Base-by-base conservation (phyloP, 2,113 vertebrate species). In the Tachysurus fulvidraco region DNA sequence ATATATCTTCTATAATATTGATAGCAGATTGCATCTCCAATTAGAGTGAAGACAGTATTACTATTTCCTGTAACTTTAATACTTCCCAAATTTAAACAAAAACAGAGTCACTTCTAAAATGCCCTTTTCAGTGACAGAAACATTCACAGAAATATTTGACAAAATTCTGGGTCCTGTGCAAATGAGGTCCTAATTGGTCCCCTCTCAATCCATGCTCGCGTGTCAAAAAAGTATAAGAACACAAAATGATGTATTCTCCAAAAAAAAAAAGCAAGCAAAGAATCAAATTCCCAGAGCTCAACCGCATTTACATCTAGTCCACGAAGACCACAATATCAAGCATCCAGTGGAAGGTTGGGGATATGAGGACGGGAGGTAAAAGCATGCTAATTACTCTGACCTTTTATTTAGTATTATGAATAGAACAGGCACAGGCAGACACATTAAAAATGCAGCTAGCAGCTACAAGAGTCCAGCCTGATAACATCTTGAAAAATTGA, bases 361-460 rank as follows among this genome's bases (percentile, higher is more conserved):
- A 81, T 50, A 2, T 13, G 2, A 41, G 36, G 36, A 36, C 36
- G 36, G 36, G 30, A 10, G 59, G 82, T 83, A 55, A 44, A 69
- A 65, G 83, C 93, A 88, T 93, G 91, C 89, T 93, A 91, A 92
- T 90, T 54, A 92, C 83, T 88, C 92, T 82, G 80, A 82, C 78
- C 54, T 81, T 91, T 92, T 89, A 84, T 91, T 94, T 91, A 74
- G 89, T 92, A 91, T 90, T 90, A 89, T 90, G 92, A 93, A 93
- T 90, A 94, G 87, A 95, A 93, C 89, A 88, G 88, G 86, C 79
- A 78, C 91, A 86, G 90, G 86, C 65, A 83, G 83, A 89, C 88
- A 71, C 90, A 93, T 93, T 94, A 94, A 95, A 95, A 83, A 80
- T 83, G 67, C 54, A 71, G 94, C 95, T 92, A 91, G 90, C 89